Conservation (phyloP, 2,113 vertebrate genomes). For the Ranitomeya variabilis region DNA sequence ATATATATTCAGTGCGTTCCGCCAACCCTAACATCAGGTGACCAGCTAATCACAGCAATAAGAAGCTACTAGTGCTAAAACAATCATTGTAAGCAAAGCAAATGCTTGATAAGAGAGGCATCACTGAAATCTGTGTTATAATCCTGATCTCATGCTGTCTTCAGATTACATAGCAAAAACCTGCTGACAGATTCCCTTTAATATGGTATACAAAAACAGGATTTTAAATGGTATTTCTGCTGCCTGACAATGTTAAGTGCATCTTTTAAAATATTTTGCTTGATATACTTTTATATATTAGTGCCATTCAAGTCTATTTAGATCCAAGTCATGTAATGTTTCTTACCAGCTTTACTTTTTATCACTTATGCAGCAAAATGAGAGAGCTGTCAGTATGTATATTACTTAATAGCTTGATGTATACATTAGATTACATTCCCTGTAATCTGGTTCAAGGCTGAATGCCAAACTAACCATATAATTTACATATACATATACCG, state of each 20-base stretch:
- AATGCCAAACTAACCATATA: conserved; percentile 49
- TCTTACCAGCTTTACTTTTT: conserved; percentile 12
- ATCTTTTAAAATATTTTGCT: not conserved
- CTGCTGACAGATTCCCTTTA: no score
- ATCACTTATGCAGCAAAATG: conserved; percentile 26
- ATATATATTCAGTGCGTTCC: no score
- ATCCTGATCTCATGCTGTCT: no score
- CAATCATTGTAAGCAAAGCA: no score
- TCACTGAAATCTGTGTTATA: no score
- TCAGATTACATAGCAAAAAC: no score
- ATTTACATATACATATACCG: not conserved
- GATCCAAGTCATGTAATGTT: not conserved
- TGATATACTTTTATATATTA: not conserved
- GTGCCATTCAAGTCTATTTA: not conserved
- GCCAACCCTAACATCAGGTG: no score
- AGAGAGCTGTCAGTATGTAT: conserved; percentile 45
- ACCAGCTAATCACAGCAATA: no score
- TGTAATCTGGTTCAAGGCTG: conserved; percentile 47
- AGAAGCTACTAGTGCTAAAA: no score
- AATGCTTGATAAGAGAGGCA: no score
- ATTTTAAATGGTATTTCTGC: no score
- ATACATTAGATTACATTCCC: conserved; percentile 35
- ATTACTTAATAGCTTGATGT: conserved; percentile 27
- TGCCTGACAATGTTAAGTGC: not conserved
- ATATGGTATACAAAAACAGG: no score